A percentile compares a stretch with the other conserved stretches of the same genome.
Conservation (phyloP, 2,113 vertebrate species). For the Axis porcinus region DNA sequence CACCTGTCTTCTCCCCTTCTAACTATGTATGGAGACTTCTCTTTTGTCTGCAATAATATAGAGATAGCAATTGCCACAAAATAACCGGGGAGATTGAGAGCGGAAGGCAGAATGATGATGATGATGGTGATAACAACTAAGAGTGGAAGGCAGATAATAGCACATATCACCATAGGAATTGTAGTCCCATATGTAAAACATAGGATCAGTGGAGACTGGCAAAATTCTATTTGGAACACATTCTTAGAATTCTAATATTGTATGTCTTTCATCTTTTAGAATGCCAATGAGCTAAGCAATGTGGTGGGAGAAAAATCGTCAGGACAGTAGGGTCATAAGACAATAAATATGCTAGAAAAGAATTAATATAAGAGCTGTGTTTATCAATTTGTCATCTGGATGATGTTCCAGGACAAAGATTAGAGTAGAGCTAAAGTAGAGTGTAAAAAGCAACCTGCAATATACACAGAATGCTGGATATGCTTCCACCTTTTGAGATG, state of each 20-base stretch:
- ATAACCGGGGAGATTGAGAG: neutral
- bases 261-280: constrained; percentile 6
- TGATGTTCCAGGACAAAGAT: neutral
- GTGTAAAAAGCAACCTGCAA: neutral
- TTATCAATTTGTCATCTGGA: neutral
- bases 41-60: neutral
- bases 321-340: neutral
- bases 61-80: neutral
- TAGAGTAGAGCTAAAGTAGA: neutral
- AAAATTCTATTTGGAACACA: neutral
- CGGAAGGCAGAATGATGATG: neutral
- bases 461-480: neutral
- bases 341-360: neutral
- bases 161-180: neutral
- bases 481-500: neutral
- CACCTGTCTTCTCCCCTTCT: neutral
- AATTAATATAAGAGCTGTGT: neutral
- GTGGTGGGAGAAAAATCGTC: neutral
- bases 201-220: neutral
- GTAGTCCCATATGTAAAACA: neutral
- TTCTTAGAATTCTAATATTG: neutral
- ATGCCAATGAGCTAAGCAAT: neutral
- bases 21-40: neutral
- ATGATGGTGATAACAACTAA: neutral
- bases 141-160: neutral